phyloP scores from a whole-genome alignment of 1,140 invertebrate genomes.

The Neodiprion virginianus region DNA sequence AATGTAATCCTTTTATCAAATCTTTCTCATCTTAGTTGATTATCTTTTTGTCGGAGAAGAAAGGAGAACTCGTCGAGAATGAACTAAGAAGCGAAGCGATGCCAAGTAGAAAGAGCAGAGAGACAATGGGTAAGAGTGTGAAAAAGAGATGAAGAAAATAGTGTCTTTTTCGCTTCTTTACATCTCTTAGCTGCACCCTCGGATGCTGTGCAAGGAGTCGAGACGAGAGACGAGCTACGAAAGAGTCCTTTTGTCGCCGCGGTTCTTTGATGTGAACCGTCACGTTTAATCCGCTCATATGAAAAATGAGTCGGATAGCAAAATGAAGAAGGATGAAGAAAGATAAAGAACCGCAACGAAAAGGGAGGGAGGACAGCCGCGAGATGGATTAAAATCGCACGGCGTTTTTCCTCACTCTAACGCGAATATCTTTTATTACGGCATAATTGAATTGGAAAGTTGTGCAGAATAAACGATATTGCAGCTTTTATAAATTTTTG shows the following conservation, averaged over 20 bases:
- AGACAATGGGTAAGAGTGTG: constrained; percentile 27
- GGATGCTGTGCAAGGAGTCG: too few species aligned
- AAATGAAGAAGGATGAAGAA: not conserved
- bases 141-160: constrained; percentile 13
- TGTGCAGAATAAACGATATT: too few species aligned
- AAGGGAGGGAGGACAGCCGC: constrained; percentile 22
- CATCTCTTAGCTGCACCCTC: not conserved
- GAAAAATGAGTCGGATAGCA: constrained; percentile 38
- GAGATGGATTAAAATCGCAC: not conserved
- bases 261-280: constrained; percentile 40
- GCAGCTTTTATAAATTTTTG: too few species aligned
- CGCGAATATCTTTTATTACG: too few species aligned
- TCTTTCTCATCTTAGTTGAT: too few species aligned
- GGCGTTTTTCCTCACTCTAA: too few species aligned
- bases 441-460: too few species aligned
- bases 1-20: too few species aligned
- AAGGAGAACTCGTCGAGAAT: constrained; percentile 13
- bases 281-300: constrained; percentile 42
- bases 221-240: not conserved
- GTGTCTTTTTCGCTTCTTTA: not conserved
- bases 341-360: constrained; percentile 20
- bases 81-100: constrained; percentile 25
- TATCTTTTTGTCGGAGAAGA: not conserved
- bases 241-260: constrained; percentile 32
- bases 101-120: not conserved